Conservation (phyloP, 2,113 vertebrate genomes). For the Rhagologus leucostigma region DNA sequence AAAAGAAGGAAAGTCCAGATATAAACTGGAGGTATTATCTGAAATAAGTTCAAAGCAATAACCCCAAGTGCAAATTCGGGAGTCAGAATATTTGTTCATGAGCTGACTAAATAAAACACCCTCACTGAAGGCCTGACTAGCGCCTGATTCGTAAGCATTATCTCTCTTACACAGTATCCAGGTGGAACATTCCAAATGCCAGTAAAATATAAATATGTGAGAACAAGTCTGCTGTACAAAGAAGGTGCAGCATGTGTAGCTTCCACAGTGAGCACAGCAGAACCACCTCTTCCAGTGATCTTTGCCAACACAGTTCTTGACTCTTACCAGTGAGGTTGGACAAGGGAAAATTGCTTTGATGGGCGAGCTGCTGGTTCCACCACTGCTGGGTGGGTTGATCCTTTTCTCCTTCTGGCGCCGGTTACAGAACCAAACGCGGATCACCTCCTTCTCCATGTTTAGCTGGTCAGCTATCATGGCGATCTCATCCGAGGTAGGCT, state of each 20-base stretch:
- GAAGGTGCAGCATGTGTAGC: neutral
- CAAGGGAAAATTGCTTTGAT: conserved; percentile 96
- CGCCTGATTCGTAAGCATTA: neutral
- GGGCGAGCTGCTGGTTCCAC: conserved; percentile 84
- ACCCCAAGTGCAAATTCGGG: neutral
- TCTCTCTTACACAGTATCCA: neutral
- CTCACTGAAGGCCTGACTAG: neutral
- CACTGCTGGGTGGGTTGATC: conserved; percentile 96
- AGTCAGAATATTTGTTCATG: neutral
- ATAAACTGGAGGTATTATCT: neutral
- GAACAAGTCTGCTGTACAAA: neutral
- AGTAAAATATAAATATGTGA: neutral
- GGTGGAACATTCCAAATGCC: neutral
- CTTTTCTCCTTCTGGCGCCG: conserved; percentile 98
- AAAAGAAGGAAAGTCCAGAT: neutral
- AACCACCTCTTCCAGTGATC: neutral
- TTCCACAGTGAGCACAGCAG: neutral
- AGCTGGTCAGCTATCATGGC: conserved; percentile 99
- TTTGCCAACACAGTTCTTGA: neutral
- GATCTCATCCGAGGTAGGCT: conserved; percentile 99
- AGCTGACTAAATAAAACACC: neutral
- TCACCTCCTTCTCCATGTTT: conserved; percentile 99
- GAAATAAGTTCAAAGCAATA: neutral
- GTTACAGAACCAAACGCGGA: conserved; percentile 99
- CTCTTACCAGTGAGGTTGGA: conserved; percentile 89